Evolutionary conservation across 2,113 vertebrate species (phyloP), one percentile per base, ranked within the genome.

Genomic region (Pelecanus crispus): DNA sequence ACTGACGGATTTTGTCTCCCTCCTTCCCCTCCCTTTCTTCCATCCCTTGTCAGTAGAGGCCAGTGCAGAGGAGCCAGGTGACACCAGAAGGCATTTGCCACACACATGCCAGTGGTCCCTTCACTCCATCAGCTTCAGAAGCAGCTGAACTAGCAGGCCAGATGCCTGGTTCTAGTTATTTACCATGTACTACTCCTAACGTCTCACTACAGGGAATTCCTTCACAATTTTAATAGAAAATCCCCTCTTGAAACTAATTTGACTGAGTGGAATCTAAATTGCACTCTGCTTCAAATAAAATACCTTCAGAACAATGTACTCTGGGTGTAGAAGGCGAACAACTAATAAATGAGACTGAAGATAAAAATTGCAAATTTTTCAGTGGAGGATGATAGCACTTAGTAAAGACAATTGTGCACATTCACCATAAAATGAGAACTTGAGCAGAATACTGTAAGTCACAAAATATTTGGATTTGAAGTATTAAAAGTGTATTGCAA

Each of bases 381-480:
- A 91, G 40, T 32, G 53, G 52, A 92, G 70, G 91, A 86, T 9
- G 34, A 62, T 45, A 89, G 86, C 62, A 75, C 83, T 95, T 67
- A 74, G 67, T 19, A 21, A 78, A 55, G 93, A 81, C 90, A 95
- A 95, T 67, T 93, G 86, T 1, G 0, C 32, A 62, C 63, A 45
- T 87, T 88, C 86, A 87, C 55, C 61, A 36, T 28, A 80, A 86
- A 95, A 93, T 86, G 87, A 85, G 59, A 92, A 68, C 84, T 72
- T 25, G 52, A 86, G 31, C 21, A 86, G 63, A 86, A 72, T 42
- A 22, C 7, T 2, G 0, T 13, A 79, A 89, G 32, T 58, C 70
- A 36, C 44, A 75, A 73, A 96, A 92, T 77, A 91, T 80, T 92
- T 81, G 72, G 22, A 89, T 89, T 75, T 89, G 53, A 85, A 89